Evolutionary conservation across 92 coral and sea anemone genomes (phyloP).

Genomic region (Galaxea fascicularis): DNA sequence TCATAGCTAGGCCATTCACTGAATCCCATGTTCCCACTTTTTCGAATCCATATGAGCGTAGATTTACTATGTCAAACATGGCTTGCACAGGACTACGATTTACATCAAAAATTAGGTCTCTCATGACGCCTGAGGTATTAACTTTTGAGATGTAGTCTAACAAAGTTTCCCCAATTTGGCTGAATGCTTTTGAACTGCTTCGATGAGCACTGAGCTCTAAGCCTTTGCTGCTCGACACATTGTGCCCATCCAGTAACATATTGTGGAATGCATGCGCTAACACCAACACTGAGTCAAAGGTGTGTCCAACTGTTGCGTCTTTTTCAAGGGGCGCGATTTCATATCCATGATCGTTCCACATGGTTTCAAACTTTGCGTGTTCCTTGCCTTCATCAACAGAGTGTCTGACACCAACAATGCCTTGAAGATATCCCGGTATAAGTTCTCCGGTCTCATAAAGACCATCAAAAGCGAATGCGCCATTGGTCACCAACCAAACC

Average conservation of each 20-base stretch:
- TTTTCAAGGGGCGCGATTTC: conserved; percentile 52
- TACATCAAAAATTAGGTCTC: conserved; percentile 54
- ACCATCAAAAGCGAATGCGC: conserved; percentile 75
- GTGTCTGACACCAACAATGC: conserved; percentile 82
- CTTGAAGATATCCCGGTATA: conserved; percentile 78
- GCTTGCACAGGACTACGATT: conserved; percentile 65
- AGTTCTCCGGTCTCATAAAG: conserved; percentile 52
- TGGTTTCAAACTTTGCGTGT: conserved; percentile 54
- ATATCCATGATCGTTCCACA: conserved; percentile 69
- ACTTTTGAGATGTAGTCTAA: conserved; percentile 66
- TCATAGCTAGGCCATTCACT: conserved; percentile 67
- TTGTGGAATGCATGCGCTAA: conserved; percentile 77
- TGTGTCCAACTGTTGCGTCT: conserved; percentile 76
- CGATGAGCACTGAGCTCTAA: conserved; percentile 57
- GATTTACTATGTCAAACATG: conserved; percentile 83
- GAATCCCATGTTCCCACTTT: conserved; percentile 83
- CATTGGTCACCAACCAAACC: conserved; percentile 88
- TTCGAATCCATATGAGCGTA: conserved; percentile 82
- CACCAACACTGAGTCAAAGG: conserved; percentile 85
- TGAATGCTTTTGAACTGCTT: conserved; percentile 28
- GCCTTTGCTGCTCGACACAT: conserved; percentile 43
- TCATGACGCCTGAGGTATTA: conserved; percentile 74
- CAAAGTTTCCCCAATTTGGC: conserved; percentile 65
- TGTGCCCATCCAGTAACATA: conserved; percentile 68
- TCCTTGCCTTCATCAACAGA: conserved; percentile 70